Evolutionary conservation across 2,888 invertebrate species (phyloP), one percentile per base, ranked within the genome.

Genomic region (Spialia ferax): DNA sequence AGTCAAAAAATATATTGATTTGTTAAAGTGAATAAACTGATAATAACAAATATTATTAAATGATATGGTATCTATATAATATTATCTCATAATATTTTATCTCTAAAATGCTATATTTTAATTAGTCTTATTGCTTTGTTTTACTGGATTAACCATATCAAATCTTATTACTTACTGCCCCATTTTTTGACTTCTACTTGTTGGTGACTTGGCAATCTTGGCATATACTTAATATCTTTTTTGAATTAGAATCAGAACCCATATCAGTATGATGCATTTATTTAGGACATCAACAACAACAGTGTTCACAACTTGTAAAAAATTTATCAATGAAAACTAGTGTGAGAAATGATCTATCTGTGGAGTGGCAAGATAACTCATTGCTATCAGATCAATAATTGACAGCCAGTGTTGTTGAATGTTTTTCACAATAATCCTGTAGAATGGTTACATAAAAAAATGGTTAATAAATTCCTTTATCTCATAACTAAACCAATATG

Each of bases 401-500:
- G 45, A 62, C 55, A 67, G 18, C 38, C 48, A 26, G 15, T 48
- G 35, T 15, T 52, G 15, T 45, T 55, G 48, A 35, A 15, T 50
- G 62, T 1, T 61, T 54, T 55, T 29, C 15, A 48, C 18, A 32
- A 1, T 35, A 13, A 22, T 13, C 8, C 2, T 61, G n/a, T 32
- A 67, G 13, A 56, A 67, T 67, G 67, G 45, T 48, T 35, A 45
- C 29, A 45, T 66, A 69, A 75, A 69, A 75, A 48, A 65, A 79
- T 79, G 78, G 76, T 80, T 70, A 75, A 78, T 74, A 86, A 82
- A 70, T 86, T 84, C 72, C 73, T 79, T 55, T 73, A 83, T 48
- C 75, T 85, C 29, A 78, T 85, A 57, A 78, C 76, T 45, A 85
- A 84, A 77, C 77, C 84, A 65, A 85, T 85, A 79, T 85, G 85